phyloP scores from a whole-genome alignment of 2,888 invertebrate species.

The Leptodirus hochenwartii region DNA sequence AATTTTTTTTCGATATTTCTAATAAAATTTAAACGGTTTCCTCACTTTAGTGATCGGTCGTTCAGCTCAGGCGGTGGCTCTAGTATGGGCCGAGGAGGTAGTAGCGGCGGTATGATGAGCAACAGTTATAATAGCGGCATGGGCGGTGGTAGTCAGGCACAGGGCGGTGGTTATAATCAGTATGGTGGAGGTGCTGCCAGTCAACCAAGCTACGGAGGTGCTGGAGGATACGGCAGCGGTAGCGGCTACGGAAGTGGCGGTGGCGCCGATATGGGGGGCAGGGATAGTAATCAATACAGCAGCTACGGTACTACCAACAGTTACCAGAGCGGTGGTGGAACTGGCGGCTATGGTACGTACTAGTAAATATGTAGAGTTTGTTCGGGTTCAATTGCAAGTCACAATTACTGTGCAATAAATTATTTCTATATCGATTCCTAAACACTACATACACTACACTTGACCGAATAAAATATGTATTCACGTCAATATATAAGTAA shows the following conservation, averaged over 20 bases:
- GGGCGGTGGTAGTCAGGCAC: constrained; percentile 9
- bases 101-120: too few relatives aligned
- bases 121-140: too few relatives aligned
- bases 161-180: constrained; percentile 6
- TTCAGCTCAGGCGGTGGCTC: background rate
- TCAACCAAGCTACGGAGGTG: constrained; percentile 9
- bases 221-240: constrained; percentile 9
- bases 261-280: constrained; percentile 10
- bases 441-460: too few relatives aligned
- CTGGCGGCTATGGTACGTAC: too few relatives aligned
- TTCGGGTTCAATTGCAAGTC: too few relatives aligned
- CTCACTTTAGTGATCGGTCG: background rate
- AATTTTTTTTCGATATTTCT: too few relatives aligned
- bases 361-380: too few relatives aligned
- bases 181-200: constrained; percentile 8
- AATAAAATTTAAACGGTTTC: too few relatives aligned
- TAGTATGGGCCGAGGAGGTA: constrained; percentile 6
- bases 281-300: constrained; percentile 10
- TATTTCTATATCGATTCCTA: too few relatives aligned
- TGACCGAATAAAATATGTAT: too few relatives aligned
- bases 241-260: constrained; percentile 10
- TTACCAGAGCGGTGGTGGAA: constrained; percentile 9
- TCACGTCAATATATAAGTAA: too few relatives aligned
- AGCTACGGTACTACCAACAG: constrained; percentile 8
- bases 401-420: too few relatives aligned